Conservation (phyloP, 2,113 vertebrate genomes). For the Petroica traversi region DNA sequence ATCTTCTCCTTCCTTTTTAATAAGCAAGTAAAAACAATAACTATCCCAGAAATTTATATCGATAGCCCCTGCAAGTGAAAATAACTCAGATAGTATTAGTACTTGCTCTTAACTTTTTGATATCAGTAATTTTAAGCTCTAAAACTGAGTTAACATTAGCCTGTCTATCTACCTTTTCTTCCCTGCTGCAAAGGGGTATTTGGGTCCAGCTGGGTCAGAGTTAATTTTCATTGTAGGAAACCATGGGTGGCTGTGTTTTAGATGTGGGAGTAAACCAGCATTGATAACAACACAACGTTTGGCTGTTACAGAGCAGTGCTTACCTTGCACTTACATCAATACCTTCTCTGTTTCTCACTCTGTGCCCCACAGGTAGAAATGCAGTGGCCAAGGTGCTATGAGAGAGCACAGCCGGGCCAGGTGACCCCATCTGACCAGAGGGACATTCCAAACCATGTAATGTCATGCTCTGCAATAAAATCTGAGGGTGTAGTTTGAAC, state of each 20-base stretch:
- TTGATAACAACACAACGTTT: not conserved
- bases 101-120: not conserved
- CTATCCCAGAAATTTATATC: not conserved
- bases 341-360: not conserved
- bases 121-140: not conserved
- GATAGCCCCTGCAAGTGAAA: not conserved
- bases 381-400: not conserved
- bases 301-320: not conserved
- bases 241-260: not conserved
- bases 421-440: not conserved
- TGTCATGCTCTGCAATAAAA: not conserved
- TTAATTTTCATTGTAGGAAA: not conserved
- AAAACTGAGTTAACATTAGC: not conserved
- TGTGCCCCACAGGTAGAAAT: too few species aligned
- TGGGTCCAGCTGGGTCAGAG: not conserved
- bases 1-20: not conserved
- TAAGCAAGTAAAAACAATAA: not conserved
- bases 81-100: not conserved
- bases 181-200: not conserved
- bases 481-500: not conserved
- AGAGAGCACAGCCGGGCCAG: not conserved
- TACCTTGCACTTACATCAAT: not conserved
- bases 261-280: not conserved
- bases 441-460: rapidly evolving
- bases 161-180: not conserved